Percentiles rank a stretch among this genome's conserved stretches.
Conservation (phyloP, 2,797 vertebrate genomes). For the Acrossocheilus fasciatus region DNA sequence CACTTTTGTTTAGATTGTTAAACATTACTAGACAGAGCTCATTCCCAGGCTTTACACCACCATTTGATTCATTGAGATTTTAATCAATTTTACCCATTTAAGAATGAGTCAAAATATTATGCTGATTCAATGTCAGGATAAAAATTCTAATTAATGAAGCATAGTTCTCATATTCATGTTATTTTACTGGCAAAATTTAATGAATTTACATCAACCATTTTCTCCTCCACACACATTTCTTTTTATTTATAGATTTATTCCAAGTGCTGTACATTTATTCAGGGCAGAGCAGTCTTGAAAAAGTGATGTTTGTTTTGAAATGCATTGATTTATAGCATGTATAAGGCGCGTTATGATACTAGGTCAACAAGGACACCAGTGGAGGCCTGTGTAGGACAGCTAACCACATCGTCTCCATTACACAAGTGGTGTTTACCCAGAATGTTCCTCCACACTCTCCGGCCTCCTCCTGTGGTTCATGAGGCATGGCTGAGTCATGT, state of each 20-base stretch:
- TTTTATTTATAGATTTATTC: not conserved
- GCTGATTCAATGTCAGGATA: not conserved
- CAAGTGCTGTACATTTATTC: not conserved
- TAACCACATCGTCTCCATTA: slow-evolving; percentile 44
- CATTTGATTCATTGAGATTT: not conserved
- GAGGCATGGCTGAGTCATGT: slow-evolving; percentile 48
- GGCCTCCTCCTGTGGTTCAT: slow-evolving; percentile 51
- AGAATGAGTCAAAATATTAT: not conserved
- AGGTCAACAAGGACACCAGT: slow-evolving; percentile 31
- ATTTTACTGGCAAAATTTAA: not conserved
- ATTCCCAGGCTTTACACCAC: not conserved
- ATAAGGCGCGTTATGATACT: not conserved
- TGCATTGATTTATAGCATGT: slow-evolving; percentile 27
- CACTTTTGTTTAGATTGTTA: not conserved
- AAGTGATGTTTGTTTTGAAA: slow-evolving; percentile 1
- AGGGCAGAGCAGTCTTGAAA: not conserved
- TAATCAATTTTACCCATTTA: not conserved
- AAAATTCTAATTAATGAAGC: not conserved
- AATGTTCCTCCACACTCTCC: slow-evolving; percentile 52
- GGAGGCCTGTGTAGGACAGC: slow-evolving; percentile 22
- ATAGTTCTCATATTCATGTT: not conserved
- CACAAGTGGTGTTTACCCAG: slow-evolving; percentile 54
- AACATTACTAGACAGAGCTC: not conserved
- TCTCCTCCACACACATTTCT: not conserved
- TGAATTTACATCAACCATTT: not conserved